A percentile compares a stretch with the other conserved stretches of the same genome.
phyloP scores from a whole-genome alignment of 2,888 invertebrate genomes.

The Dicyrtomina minuta region DNA sequence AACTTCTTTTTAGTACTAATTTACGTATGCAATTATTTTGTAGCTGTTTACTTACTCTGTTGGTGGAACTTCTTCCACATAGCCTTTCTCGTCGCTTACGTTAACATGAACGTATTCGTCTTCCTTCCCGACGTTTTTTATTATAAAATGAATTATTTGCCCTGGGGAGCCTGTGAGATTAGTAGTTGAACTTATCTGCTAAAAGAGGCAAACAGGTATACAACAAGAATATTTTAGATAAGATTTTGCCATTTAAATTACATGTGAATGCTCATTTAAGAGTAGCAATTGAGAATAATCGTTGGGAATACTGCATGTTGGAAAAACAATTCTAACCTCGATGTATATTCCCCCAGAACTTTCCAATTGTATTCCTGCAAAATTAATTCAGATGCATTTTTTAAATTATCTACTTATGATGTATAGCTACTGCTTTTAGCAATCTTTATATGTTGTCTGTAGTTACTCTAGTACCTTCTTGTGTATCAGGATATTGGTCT shows the following conservation, averaged over 20 bases:
- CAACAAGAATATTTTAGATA: no score
- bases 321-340: slow-evolving; percentile 23
- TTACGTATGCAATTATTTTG: no score
- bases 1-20: not conserved
- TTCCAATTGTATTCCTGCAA: not conserved
- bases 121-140: slow-evolving; percentile 33
- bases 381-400: no score
- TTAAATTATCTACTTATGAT: no score
- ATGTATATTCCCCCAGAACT: slow-evolving; percentile 17
- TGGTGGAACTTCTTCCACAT: slow-evolving; percentile 22
- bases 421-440: no score
- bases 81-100: slow-evolving; percentile 29
- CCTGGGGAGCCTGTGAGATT: slow-evolving; percentile 13
- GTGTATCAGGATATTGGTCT: no score
- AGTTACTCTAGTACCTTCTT: no score
- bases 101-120: slow-evolving; percentile 35
- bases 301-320: no score
- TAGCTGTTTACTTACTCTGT: slow-evolving; percentile 17
- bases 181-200: slow-evolving; percentile 26
- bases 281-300: no score
- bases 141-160: slow-evolving; percentile 29
- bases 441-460: no score
- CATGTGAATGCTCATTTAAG: no score
- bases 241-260: no score
- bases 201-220: not conserved